These are phyloP conservation scores for Peribatodes rhomboidaria DNA, from an alignment of 2,888 invertebrate species.

Conservation along the genomic window DNA sequence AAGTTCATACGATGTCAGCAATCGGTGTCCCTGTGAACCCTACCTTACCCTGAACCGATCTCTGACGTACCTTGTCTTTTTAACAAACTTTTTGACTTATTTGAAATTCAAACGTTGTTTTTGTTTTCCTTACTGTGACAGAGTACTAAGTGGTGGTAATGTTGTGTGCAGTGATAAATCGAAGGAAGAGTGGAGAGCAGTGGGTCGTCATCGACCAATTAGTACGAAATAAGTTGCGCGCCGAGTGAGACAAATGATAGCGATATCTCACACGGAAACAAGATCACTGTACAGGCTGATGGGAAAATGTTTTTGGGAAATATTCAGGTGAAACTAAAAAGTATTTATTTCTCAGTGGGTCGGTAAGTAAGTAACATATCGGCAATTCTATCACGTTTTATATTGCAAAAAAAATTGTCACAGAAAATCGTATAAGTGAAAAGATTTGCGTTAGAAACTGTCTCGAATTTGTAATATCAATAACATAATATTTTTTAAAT, in stretches of 20 bases:
- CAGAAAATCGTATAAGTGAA: no score
- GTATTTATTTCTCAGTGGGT: no score
- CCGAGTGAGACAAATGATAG: slow-evolving; percentile 44
- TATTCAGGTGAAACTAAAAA: neutral
- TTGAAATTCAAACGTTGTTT: neutral
- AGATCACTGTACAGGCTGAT: slow-evolving; percentile 45
- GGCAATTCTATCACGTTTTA: no score
- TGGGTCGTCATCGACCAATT: slow-evolving; percentile 48
- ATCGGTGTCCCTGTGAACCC: slow-evolving; percentile 9
- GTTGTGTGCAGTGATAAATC: slow-evolving; percentile 34
- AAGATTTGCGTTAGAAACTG: no score
- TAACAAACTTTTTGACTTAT: neutral
- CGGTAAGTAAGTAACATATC: no score
- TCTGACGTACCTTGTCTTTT: slow-evolving; percentile 9
- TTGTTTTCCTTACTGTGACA: slow-evolving; percentile 6
- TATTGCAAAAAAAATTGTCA: no score
- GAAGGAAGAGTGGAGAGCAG: slow-evolving; percentile 38
- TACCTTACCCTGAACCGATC: neutral
- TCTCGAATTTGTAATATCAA: no score
- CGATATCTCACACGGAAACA: slow-evolving; percentile 46
- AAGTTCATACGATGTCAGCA: slow-evolving; percentile 20
- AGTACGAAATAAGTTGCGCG: slow-evolving; percentile 47
- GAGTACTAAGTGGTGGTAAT: slow-evolving; percentile 7
- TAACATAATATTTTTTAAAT: no score
- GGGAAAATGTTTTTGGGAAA: neutral